phyloP scores from a whole-genome alignment of 2,113 vertebrate genomes.

The Tachycineta bicolor region DNA sequence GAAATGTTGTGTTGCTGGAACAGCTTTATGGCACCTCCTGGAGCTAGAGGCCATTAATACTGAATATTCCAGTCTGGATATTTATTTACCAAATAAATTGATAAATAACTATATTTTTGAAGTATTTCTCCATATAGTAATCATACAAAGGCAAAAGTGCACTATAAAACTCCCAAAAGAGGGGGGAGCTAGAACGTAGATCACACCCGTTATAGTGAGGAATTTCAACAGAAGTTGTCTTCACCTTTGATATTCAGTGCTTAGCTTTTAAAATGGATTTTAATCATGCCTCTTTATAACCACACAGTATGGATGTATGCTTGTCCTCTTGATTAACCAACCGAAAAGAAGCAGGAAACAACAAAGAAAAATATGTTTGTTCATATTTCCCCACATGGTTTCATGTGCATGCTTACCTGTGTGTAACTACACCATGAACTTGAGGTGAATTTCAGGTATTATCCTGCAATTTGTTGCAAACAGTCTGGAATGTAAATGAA shows the following conservation, averaged over 20 bases:
- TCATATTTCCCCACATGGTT: not conserved
- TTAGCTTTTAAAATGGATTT: not conserved
- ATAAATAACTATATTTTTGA: not conserved
- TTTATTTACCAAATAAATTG: not conserved
- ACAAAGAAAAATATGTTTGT: not conserved
- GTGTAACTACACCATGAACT: not conserved
- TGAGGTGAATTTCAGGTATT: not conserved
- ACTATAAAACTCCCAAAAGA: not conserved
- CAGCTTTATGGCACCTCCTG: not conserved
- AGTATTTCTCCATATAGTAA: not conserved
- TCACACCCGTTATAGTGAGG: no score
- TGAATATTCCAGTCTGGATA: not conserved
- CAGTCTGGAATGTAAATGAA: not conserved
- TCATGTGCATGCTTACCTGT: not conserved
- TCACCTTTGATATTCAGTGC: not conserved
- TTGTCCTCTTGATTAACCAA: not conserved
- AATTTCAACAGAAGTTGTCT: not conserved
- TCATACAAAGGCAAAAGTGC: not conserved
- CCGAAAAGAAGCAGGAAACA: not conserved
- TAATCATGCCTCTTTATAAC: not conserved
- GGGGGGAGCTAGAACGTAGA: not conserved
- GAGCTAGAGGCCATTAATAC: not conserved
- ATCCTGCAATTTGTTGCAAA: not conserved
- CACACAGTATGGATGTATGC: no score
- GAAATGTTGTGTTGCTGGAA: not conserved